These are phyloP conservation scores for Pseudorectes ferrugineus DNA, from an alignment of 2,113 vertebrate species.

Conservation along the genomic window DNA sequence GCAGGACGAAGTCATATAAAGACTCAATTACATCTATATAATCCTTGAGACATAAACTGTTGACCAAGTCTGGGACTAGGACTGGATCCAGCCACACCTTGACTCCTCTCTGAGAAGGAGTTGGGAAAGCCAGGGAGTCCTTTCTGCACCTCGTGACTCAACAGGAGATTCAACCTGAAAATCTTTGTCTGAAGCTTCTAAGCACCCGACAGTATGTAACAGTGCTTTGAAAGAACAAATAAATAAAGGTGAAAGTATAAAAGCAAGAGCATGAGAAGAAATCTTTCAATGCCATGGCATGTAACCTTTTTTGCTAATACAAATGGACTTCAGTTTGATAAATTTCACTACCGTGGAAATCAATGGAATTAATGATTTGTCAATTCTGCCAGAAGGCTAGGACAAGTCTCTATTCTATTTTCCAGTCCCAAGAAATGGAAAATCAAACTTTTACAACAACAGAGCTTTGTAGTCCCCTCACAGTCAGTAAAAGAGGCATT, in stretches of 20 bases:
- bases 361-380: conserved; percentile 65
- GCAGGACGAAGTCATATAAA: not conserved
- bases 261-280: conserved; percentile 15
- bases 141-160: not conserved
- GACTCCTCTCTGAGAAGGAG: not conserved
- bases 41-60: not conserved
- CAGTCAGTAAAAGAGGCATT: not conserved
- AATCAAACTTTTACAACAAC: conserved; percentile 39
- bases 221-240: not conserved
- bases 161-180: not conserved
- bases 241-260: not conserved
- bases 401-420: conserved; percentile 58
- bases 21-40: not conserved
- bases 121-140: not conserved
- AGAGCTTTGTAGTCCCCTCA: conserved; percentile 22
- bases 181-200: not conserved
- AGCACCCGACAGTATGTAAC: not conserved
- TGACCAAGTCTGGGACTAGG: not conserved
- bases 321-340: conserved; percentile 49
- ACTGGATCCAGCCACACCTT: not conserved
- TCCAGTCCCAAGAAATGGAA: conserved; percentile 36
- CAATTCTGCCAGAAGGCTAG: conserved; percentile 53
- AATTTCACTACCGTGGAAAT: conserved; percentile 37
- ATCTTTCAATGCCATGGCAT: not conserved
- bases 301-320: conserved; percentile 33